Evolutionary conservation across 2,888 invertebrate species (phyloP), one percentile per base, ranked within the genome.

Genomic region (Lasioglossum morio): DNA sequence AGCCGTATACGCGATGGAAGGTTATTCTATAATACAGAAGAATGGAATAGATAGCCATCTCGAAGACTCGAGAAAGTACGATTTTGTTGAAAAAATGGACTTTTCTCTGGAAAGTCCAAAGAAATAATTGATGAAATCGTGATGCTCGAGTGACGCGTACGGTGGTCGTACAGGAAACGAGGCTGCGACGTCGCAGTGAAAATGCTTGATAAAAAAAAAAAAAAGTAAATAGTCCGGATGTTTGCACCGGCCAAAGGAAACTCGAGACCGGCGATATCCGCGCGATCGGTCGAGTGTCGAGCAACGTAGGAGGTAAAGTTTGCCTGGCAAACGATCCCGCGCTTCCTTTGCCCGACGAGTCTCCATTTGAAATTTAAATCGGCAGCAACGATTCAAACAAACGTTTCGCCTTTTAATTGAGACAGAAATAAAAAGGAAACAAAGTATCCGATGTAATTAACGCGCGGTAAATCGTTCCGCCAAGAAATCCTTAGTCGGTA

Each of bases 251-350:
- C 46, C 46, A 19, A 73, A 30, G 70, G n/a, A 69, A 69, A 69
- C 34, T 76, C 77, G 46, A 53, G 77, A 53, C 72, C 46, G 27
- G 37, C 46, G 48, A 40, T 53, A 43, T 30, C 53, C 57, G 63
- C 66, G 70, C 53, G 53, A 69, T 69, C 70, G 82, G 70, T 72
- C 40, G 74, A 40, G 40, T 60, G 83, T 76, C 48, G n/a, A n/a
- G 40, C 53, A 30, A 73, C 40, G 60, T 69, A 60, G 23, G 37
- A 84, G 73, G 84, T 77, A 69, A 84, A 84, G 66, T 34, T 66
- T 66, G 34, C 66, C 66, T 19, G 66, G 66, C 30, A 66, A 69
- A 69, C 69, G 82, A 73, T 73, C 57, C 43, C 70, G 70, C 57
- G 69, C 66, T 72, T 82, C 79, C 72, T 74, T n/a, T 12, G 8